Base-by-base conservation (phyloP, 2,113 vertebrate genomes). In the Pangasianodon gigas region DNA sequence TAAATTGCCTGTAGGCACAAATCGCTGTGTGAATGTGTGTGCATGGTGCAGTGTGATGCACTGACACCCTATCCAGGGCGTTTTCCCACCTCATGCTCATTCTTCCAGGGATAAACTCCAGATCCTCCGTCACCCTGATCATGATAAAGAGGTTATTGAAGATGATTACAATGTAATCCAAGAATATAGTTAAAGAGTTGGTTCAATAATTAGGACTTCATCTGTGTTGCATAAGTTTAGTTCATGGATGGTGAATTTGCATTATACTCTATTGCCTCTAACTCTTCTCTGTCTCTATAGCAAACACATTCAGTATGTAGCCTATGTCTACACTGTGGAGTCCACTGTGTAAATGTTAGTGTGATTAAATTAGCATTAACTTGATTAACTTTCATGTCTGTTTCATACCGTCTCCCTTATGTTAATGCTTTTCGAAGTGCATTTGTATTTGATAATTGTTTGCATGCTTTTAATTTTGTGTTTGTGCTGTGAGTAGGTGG, bases 391-490 rank as follows among this genome's bases (percentile, higher is more conserved):
- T 29, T 51, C 5, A n/a, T 52, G 26, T 80, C 26, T 80, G 48
- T 18, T 75, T 80, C 46, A 51, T 80, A 51, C 21, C 14, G 77
- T 80, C 77, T 79, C 24, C 24, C 13, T 54, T 56, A 56, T 54
- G 7, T 54, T 51, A 29, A 62, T 51, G 77, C 26, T 7, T 80
- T 77, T 18, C 52, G 56, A 80, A 24, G 26, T 10, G 54, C 37
- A 58, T 79, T 79, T 87, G 51, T 58, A 21, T 80, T 9, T 56
- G 32, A 58, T 75, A 54, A 56, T 87, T 87, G 32, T 58, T 60
- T 87, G 86, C 26, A 18, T 87, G 54, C 26, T 56, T 88, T 69
- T 83, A 24, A 26, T 67, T 29, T 58, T 62, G 26, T 48, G 29
- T 74, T 60, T 75, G 51, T 60, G 81, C 21, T 84, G 24, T 88